A percentile compares a stretch with the other conserved stretches of the same genome.
Evolutionary conservation across 2,113 vertebrate species (phyloP).

Genomic region (Eonycteris spelaea): DNA sequence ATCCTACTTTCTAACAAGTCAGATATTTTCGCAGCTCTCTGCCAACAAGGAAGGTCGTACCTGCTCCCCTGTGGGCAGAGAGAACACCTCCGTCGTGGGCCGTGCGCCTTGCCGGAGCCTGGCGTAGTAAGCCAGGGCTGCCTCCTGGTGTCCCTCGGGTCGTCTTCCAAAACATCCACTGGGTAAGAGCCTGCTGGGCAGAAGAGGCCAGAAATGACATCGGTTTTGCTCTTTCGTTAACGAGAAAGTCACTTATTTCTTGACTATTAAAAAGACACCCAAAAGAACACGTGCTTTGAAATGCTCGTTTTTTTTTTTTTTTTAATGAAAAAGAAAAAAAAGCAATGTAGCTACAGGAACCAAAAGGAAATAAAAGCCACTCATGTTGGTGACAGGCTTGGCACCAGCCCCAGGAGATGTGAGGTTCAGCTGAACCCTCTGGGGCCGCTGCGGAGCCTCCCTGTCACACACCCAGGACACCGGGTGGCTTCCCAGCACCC

Average conservation of each 20-base stretch:
- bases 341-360: no score
- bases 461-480: neutral
- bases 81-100: constrained; percentile 47
- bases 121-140: constrained; percentile 67
- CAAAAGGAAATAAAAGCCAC: neutral
- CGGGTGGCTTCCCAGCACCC: neutral
- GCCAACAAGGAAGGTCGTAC: constrained; percentile 55
- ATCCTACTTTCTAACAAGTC: neutral
- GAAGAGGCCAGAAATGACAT: neutral
- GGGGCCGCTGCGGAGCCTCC: neutral
- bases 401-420: neutral
- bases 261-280: neutral
- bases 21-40: neutral
- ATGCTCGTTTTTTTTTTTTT: neutral
- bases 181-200: constrained; percentile 63
- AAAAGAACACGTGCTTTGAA: neutral
- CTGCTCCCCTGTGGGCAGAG: constrained; percentile 72
- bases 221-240: neutral
- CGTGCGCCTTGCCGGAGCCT: constrained; percentile 29
- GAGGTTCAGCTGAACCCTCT: neutral
- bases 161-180: constrained; percentile 75
- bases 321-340: neutral
- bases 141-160: constrained; percentile 58
- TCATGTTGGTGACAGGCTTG: neutral
- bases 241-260: neutral